Evolutionary conservation across 2,113 vertebrate genomes (phyloP), one percentile per base, ranked within the genome.

Genomic region (Pomatostomus ruficeps): DNA sequence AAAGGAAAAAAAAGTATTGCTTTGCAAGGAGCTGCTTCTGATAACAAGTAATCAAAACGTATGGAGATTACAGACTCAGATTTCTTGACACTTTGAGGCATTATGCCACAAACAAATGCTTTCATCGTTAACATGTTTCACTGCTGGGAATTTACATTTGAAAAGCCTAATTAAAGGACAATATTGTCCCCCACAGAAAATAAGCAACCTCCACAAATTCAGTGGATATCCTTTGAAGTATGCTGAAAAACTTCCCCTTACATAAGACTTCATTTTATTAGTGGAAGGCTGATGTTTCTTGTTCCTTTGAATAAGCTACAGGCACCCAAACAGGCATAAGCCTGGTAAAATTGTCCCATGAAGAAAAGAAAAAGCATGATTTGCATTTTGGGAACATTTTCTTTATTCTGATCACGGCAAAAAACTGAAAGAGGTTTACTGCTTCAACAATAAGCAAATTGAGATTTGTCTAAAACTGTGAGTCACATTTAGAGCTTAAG

Each of bases 101-200:
- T 94, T 88, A 90, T 74, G 82, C 67, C 91, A 96, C 89, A 95
- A 91, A 96, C 80, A 85, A 80, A 88, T 3, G 12, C 79, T 96
- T 96, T 90, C 93, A 94, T 91, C 94, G 88, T 83, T 73, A 97
- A 91, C 94, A 95, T 77, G 72, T 86, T 94, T 93, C 67, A 55
- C 57, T 95, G 82, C 89, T 48, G 45, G 19, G 48, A 90, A 90
- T 93, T 97, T 94, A 90, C 94, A 92, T 96, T 90, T 96, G 95
- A 97, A 96, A 93, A 94, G 57, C 72, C 92, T 90, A 97, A 96
- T 96, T 96, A 96, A 90, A 59, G 76, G 75, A 96, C 92, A 96
- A 91, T 95, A 80, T 88, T 68, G 0, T 96, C 63, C 67, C 82
- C 75, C 79, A 86, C 52, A 95, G 90, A 97, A 96, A 91, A 94